phyloP scores from a whole-genome alignment of 2,888 invertebrate genomes.

The Scaptomyza parva region DNA sequence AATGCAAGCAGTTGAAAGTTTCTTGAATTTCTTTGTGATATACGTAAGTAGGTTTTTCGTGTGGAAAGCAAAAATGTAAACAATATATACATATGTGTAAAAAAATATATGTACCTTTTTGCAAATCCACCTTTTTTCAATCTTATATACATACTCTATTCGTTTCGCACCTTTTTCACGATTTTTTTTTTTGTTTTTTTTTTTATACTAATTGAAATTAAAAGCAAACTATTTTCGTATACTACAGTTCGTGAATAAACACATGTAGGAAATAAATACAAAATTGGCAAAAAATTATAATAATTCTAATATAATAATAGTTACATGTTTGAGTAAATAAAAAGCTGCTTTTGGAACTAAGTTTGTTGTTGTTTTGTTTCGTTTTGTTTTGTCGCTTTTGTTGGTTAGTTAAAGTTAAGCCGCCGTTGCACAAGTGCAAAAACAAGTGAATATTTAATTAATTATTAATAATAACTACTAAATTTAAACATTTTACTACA shows the following conservation, averaged over 20 bases:
- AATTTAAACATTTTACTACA: constrained; percentile 77
- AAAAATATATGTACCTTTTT: constrained; percentile 60
- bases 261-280: constrained; percentile 69
- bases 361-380: constrained; percentile 4
- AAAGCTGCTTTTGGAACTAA: constrained; percentile 62
- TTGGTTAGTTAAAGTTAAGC: constrained; percentile 18
- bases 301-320: constrained; percentile 24
- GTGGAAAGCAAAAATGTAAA: constrained; percentile 67
- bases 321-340: constrained; percentile 42
- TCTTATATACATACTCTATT: constrained; percentile 55
- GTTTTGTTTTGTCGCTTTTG: constrained; percentile 4
- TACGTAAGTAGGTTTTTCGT: constrained; percentile 1
- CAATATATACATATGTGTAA: constrained; percentile 61
- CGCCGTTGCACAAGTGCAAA: constrained; percentile 51
- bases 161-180: constrained; percentile 29
- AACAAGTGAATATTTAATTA: constrained; percentile 52
- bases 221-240: constrained; percentile 28
- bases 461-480: constrained; percentile 67
- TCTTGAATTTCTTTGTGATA: constrained; percentile 39
- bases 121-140: constrained; percentile 45
- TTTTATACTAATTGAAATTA: constrained; percentile 37
- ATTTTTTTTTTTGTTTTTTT: not conserved
- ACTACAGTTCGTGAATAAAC: constrained; percentile 38
- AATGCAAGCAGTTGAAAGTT: constrained; percentile 35
- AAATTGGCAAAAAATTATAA: constrained; percentile 64